A percentile compares a stretch with the other conserved stretches of the same genome.
phyloP scores from a whole-genome alignment of 2,888 invertebrate genomes.

The Abscondita cerata region DNA sequence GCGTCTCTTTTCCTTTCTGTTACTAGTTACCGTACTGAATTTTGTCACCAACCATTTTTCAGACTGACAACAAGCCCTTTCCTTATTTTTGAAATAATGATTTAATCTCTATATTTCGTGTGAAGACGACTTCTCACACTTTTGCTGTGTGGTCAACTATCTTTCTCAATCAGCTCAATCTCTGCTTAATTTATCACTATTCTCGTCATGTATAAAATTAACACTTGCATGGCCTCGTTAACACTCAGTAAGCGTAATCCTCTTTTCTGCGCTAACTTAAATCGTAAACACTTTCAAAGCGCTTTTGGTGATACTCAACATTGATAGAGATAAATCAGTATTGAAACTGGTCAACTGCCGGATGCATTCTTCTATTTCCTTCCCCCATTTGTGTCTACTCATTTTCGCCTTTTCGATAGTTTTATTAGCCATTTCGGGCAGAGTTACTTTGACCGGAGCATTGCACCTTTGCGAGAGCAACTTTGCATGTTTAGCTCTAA shows the following conservation, averaged over 20 bases:
- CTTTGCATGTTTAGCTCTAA: not conserved
- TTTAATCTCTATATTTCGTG: not conserved
- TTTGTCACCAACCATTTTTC: not conserved
- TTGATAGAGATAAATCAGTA: not conserved
- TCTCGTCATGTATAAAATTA: not conserved
- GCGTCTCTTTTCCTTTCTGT: not conserved
- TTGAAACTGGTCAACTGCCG: not conserved
- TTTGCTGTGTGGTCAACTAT: not conserved
- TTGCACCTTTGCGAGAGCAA: not conserved
- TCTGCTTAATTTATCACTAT: not conserved
- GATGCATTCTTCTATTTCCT: not conserved
- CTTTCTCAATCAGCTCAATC: not conserved
- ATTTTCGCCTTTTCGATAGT: not conserved
- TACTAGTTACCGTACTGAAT: not conserved
- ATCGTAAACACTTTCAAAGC: not conserved
- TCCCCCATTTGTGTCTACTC: not conserved
- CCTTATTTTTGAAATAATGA: not conserved
- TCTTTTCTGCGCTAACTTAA: not conserved
- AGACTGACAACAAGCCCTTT: not conserved
- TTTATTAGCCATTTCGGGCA: not conserved
- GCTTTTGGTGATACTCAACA: not conserved
- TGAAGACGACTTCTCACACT: conserved; percentile 2
- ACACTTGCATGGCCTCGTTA: not conserved
- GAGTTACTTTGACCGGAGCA: not conserved
- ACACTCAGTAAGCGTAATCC: not conserved